Evolutionary conservation across 2,113 vertebrate species (phyloP), one percentile per base, ranked within the genome.

Genomic region (Dasyprocta punctata): DNA sequence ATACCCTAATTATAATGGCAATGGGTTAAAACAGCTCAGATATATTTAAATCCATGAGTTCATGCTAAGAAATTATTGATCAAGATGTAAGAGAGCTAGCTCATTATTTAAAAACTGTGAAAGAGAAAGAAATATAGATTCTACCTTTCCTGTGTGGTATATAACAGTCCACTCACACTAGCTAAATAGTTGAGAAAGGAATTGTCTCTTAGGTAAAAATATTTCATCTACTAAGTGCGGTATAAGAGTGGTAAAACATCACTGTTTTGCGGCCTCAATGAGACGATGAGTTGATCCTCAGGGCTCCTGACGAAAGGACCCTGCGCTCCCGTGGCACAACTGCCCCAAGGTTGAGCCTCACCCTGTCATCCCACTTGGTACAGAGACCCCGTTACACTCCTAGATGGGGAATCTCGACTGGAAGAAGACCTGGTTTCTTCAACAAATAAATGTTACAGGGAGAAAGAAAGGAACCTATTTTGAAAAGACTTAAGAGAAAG

Each of bases 41-140:
- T 86, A 69, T 75, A 92, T 60, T 69, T 87, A 92, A 90, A 73
- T 58, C 69, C 47, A 38, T 13, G 78, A 60, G 33, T 49, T 93
- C 58, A 75, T 77, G 47, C 52, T 52, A 1, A 5, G 24, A 92
- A 86, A 58, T 22, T 14, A 60, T 20, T 41, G n/a, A 54, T 89
- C 38, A 69, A 90, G 56, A 69, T 38, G 14, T 63, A 61, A 88
- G 83, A 52, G 47, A 95, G 67, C 5, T 41, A 16, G 36, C 56
- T 96, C 26, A 33, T 56, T 81, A 63, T 67, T 89, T 71, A 54
- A 63, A 95, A 96, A 81, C 61, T 73, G 14, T 86, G 47, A 49
- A 61, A 81, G n/a, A 78, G 41, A 61, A 80, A 38, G 36, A 92
- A 69, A 30, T 22, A 13, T 41, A 7, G 11, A 71, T 30, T 86